These are phyloP conservation scores for Invenusta paracnida DNA, from an alignment of 2,888 invertebrate genomes.

Conservation along the genomic window DNA sequence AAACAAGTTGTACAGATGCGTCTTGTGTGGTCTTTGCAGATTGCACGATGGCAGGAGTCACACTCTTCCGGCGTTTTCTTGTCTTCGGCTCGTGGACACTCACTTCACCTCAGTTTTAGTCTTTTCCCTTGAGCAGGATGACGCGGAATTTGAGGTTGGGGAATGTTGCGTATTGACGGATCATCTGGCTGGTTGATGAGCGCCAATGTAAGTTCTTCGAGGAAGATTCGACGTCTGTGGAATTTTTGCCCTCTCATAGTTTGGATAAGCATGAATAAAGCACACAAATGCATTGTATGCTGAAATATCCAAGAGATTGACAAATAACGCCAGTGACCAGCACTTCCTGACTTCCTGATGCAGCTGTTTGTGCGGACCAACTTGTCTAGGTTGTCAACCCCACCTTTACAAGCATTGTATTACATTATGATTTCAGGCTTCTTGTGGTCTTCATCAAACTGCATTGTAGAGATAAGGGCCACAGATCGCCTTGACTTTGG, in stretches of 20 bases:
- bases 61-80: slow-evolving; percentile 10
- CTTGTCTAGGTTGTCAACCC: slow-evolving; percentile 34
- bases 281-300: slow-evolving; percentile 36
- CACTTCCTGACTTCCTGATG: slow-evolving; percentile 26
- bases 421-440: slow-evolving; percentile 16
- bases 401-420: slow-evolving; percentile 29
- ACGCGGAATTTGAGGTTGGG: slow-evolving; percentile 3
- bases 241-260: slow-evolving; percentile 8
- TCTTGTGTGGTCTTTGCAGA: slow-evolving; percentile 26
- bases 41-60: neutral
- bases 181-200: slow-evolving; percentile 19
- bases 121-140: neutral
- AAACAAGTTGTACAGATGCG: slow-evolving; percentile 19
- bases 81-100: slow-evolving; percentile 1
- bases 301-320: slow-evolving; percentile 36
- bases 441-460: slow-evolving; percentile 4
- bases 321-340: slow-evolving; percentile 26
- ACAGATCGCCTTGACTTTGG: slow-evolving; percentile 6
- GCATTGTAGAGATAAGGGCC: slow-evolving; percentile 13
- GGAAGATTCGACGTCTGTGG: slow-evolving; percentile 13
- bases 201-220: slow-evolving; percentile 5
- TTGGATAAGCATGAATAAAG: slow-evolving; percentile 3
- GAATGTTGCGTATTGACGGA: slow-evolving; percentile 17
- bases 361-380: slow-evolving; percentile 21
- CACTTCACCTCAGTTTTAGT: neutral